Base-by-base conservation (phyloP, 1,140 invertebrate genomes). In the Fragariocoptes setiger region DNA sequence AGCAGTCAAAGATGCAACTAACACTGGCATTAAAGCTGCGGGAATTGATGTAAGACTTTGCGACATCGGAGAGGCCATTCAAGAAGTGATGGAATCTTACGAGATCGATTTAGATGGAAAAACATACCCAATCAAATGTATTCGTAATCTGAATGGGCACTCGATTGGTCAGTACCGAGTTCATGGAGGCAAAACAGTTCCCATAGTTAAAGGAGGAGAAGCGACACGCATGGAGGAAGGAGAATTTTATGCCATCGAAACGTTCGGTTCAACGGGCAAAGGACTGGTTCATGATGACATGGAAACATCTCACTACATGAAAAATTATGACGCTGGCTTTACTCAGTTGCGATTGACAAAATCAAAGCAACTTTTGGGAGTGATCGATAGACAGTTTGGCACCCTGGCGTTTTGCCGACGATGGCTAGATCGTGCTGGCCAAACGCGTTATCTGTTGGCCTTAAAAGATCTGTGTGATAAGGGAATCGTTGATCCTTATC, bases 241-340 rank as follows among this genome's bases (percentile, higher is more conserved):
- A 56, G 88, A 95, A 59, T 83, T 95, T 54, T 99, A 95, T 62
- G 92, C 92, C 0, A 99, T 99, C 47, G 92, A 99, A 62, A 99
- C 92, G 0, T 99, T 99, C 56, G 92, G 92, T 4, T 94, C 85
- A 2, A 99, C 92, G 13, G 92, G 92, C 3, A 72, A 75, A 47
- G 92, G 92, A 13, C 65, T 79, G 41, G 88, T 99, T 1, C 83
- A 94, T 56, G 88, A 97, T 58, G 92, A 97, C 56, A 86, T 95
- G 76, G 90, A 99, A 53, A 80, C 76, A 46, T 95, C 86, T 21
- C 92, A 99, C 63, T 99, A 99, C 53, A 99, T 97, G 90, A 97
- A 95, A 58, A 88, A 90, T 55, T 97, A 78, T 59, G 86, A 99
- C 51, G 70, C 72, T 56, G 74, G 76, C 44, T 85, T 76, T 60